Conservation (phyloP, 2,888 invertebrate species). For the Bombylius discolor region DNA sequence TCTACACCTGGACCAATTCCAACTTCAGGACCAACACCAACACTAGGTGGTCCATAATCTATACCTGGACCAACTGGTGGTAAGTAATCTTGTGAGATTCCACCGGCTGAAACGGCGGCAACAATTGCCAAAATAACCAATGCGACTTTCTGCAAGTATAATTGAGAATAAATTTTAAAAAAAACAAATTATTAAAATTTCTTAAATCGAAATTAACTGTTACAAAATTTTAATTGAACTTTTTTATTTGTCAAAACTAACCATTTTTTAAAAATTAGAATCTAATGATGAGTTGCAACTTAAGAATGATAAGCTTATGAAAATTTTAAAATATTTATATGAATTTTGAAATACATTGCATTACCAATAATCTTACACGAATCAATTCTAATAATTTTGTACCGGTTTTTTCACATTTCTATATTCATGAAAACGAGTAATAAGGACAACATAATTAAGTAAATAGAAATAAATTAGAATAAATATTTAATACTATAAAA, state of each 20-base stretch:
- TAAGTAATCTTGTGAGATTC: neutral
- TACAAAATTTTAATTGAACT: neutral
- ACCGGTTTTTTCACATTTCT: no score
- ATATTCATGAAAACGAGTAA: no score
- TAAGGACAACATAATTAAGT: no score
- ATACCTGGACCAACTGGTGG: neutral
- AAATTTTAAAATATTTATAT: neutral
- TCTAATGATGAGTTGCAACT: neutral
- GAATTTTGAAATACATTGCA: neutral
- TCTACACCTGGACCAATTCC: neutral
- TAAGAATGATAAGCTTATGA: neutral
- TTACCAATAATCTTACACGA: no score
- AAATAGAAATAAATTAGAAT: no score
- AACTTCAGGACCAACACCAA: neutral
- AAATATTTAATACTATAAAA: no score
- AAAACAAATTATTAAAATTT: neutral
- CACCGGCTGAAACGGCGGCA: neutral
- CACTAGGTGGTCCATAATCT: neutral
- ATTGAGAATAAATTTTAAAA: neutral
- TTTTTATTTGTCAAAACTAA: neutral
- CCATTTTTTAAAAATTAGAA: neutral
- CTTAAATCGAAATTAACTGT: no score
- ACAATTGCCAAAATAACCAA: slow-evolving; percentile 1
- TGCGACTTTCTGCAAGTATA: neutral
- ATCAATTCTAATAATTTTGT: no score